phyloP scores from a whole-genome alignment of 2,888 invertebrate genomes.

The Lasioglossum leucozonium region DNA sequence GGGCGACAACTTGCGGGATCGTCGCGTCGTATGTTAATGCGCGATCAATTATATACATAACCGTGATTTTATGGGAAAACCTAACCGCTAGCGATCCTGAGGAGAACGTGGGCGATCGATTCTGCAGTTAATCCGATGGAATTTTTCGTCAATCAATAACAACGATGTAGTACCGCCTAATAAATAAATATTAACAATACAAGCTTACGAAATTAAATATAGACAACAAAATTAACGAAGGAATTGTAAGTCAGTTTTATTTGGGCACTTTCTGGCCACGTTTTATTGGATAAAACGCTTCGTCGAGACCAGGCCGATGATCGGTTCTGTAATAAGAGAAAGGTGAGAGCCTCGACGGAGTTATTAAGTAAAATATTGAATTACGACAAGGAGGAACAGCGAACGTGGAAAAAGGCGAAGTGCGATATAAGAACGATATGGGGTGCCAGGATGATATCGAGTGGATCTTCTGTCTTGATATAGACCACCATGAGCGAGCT shows the following conservation, averaged over 20 bases:
- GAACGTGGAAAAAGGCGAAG: conserved; percentile 36
- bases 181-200: too few relatives aligned
- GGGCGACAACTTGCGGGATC: conserved; percentile 11
- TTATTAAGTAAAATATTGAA: conserved; percentile 59
- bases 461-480: conserved; percentile 77
- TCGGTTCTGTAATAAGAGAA: conserved; percentile 29
- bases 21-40: conserved; percentile 33
- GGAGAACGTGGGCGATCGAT: background rate
- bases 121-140: conserved; percentile 28
- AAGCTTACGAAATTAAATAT: too few relatives aligned
- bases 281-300: background rate
- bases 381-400: conserved; percentile 48
- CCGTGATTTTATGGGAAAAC: conserved; percentile 8
- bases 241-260: background rate
- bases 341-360: conserved; percentile 10
- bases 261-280: background rate
- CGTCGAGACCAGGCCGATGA: background rate
- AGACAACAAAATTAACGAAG: too few relatives aligned
- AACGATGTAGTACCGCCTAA: background rate
- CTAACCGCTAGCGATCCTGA: background rate
- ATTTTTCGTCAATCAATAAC: background rate
- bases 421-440: conserved; percentile 59
- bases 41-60: conserved; percentile 37
- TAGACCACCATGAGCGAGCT: conserved; percentile 79
- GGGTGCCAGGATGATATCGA: conserved; percentile 71